Evolutionary conservation across 2,113 vertebrate species (phyloP), one percentile per base, ranked within the genome.

Genomic region (Ciconia maguari): DNA sequence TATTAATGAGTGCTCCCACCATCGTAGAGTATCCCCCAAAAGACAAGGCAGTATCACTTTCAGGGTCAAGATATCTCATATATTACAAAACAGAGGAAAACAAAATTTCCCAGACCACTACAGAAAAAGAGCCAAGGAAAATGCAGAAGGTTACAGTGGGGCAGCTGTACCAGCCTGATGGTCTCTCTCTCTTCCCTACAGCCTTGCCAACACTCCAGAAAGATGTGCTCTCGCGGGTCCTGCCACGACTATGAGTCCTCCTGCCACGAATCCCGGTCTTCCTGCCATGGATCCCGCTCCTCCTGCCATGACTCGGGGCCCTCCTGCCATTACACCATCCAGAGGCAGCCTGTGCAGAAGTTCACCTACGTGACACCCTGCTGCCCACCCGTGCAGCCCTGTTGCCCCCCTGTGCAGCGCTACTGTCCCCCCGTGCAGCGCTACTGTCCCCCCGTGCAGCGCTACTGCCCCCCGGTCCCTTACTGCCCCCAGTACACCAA

Each of bases 11-110:
- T 38, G 38, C 38, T 38, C 38, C 38, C 38, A 11, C 16, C 5
- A 4, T 6, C 3, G 0, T 3, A 32, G n/a, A 32, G 0, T 1
- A 12, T 7, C 17, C 10, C 9, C 24, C 16, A 13, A 34, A 80
- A 76, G 44, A n/a, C 48, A 54, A 58, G 52, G 42, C 24, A 34
- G 13, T 27, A 20, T 10, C 42, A 34, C 5, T 30, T 52, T 9
- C 12, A 41, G 48, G 19, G 54, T 12, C 15, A 16, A 26, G 3
- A 32, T 38, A 30, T 20, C 7, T 3, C 4, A 7, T 1, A 1
- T 3, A 5, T 11, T 36, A 19, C 15, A 21, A 34, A 75, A 20
- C 4, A 75, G 7, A 51, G 16, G 22, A n/a, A 64, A 32, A 68
- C 3, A 14, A 13, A 36, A 19, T 36, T 71, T 34, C 46, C 22